A percentile compares a stretch with the other conserved stretches of the same genome.
Evolutionary conservation across 2,797 vertebrate genomes (phyloP).

Genomic region (Sebastes glaucus): DNA sequence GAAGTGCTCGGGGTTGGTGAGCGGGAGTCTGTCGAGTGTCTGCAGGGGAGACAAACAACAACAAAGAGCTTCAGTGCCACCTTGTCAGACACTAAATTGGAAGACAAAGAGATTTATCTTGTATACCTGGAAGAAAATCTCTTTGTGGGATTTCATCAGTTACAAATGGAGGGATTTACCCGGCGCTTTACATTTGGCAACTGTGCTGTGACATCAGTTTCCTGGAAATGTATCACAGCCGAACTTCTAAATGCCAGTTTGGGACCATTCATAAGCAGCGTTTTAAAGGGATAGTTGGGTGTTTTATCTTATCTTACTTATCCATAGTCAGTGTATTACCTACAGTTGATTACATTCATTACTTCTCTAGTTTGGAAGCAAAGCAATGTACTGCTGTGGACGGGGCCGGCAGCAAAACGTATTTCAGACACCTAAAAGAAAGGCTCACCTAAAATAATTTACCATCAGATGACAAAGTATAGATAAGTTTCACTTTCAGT

Average conservation of each 20-base stretch:
- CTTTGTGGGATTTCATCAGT: not conserved
- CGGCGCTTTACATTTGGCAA: not conserved
- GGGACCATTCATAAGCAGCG: not conserved
- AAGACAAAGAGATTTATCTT: constrained; percentile 21
- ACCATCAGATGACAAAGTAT: too few species aligned
- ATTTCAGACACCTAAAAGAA: too few species aligned
- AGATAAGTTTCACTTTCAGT: too few species aligned
- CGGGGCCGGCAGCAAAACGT: too few species aligned
- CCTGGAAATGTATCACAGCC: constrained; percentile 20
- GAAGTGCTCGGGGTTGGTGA: constrained; percentile 88
- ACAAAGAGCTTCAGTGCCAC: constrained; percentile 17
- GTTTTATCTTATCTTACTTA: too few species aligned
- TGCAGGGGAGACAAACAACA: constrained; percentile 51
- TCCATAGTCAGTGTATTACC: too few species aligned
- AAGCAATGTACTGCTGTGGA: too few species aligned
- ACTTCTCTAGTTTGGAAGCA: too few species aligned
- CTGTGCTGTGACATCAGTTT: not conserved
- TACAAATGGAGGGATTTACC: constrained; percentile 7
- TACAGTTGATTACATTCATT: too few species aligned
- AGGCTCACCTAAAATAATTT: too few species aligned
- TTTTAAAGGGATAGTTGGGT: not conserved
- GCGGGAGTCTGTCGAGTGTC: constrained; percentile 87
- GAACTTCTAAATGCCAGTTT: not conserved
- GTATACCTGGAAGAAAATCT: not conserved
- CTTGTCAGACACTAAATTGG: constrained; percentile 28